Percentiles rank a stretch among this genome's conserved stretches.
Conservation (phyloP, 92 coral and sea anemone genomes). For the Siderastrea radians region DNA sequence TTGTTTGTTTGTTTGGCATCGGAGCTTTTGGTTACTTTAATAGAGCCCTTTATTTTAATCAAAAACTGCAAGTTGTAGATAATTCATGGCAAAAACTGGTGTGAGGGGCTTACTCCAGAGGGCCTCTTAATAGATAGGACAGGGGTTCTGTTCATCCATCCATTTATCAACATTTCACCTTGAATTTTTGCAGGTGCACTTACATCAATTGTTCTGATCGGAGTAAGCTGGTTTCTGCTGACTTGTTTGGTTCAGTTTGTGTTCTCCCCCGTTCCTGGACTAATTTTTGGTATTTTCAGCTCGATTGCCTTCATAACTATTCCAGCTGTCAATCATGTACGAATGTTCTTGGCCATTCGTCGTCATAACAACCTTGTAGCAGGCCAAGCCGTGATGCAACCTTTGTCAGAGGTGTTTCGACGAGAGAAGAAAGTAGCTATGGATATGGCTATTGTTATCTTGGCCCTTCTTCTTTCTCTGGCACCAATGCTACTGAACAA, state of each 20-base stretch:
- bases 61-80: no score
- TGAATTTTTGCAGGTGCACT: background rate
- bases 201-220: background rate
- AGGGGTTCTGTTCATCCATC: background rate
- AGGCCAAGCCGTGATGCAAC: background rate
- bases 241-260: background rate
- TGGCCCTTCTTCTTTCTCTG: conserved; percentile 2
- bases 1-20: no score
- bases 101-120: no score
- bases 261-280: background rate
- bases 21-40: no score
- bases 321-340: background rate
- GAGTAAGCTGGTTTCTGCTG: background rate
- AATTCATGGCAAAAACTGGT: no score
- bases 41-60: no score
- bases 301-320: background rate
- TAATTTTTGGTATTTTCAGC: background rate
- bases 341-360: background rate
- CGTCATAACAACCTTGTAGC: background rate
- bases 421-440: background rate
- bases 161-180: background rate
- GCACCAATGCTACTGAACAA: conserved; percentile 1
- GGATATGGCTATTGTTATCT: background rate
- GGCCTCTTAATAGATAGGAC: no score
- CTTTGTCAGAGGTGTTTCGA: background rate